Evolutionary conservation across 2,888 invertebrate genomes (phyloP), one percentile per base, ranked within the genome.

Genomic region (Drosophila meridionalis): DNA sequence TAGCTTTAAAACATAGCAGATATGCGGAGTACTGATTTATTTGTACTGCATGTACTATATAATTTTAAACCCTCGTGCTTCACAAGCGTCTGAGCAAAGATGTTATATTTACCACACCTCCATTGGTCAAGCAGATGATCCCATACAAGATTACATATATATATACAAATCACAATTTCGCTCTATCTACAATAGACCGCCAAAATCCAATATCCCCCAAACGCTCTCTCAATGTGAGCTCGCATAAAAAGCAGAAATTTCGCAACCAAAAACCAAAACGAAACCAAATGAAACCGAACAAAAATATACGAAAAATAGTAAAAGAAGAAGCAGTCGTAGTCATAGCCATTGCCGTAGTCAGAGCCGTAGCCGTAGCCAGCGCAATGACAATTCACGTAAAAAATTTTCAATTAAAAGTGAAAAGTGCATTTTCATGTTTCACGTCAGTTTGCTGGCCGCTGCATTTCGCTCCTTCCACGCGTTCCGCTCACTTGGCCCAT

Each of bases 381-480:
- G 67, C 78, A 88, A 87, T 83, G 89, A 84, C 82, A 84, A 76
- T 81, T 81, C 84, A 83, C 82, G 69, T 73, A 78, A 79, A 78
- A 85, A 85, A 73, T 72, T 90, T 86, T 90, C 90, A 86, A 86
- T 86, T 86, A 90, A 86, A 90, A 87, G 80, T 69, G 84, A 82
- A 89, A 90, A 89, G 91, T 89, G 91, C 90, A 90, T 89, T 91
- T 91, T 87, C 89, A 89, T 89, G 89, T 89, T 80, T 82, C 76
- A 87, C 79, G 87, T 88, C 91, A 88, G 76, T 81, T 73, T 61
- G 64, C 70, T 26, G 64, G 69, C 69, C 65, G 73, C 57, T 62
- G 63, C 28, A 12, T 30, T 50, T 20, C 30, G 59, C 53, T 52
- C 30, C 32, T 34, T 36, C 26, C 45, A 26, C 34, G 28, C 30